These are phyloP conservation scores for Gadopsis marmoratus DNA, from an alignment of 2,797 vertebrate species.

Conservation along the genomic window DNA sequence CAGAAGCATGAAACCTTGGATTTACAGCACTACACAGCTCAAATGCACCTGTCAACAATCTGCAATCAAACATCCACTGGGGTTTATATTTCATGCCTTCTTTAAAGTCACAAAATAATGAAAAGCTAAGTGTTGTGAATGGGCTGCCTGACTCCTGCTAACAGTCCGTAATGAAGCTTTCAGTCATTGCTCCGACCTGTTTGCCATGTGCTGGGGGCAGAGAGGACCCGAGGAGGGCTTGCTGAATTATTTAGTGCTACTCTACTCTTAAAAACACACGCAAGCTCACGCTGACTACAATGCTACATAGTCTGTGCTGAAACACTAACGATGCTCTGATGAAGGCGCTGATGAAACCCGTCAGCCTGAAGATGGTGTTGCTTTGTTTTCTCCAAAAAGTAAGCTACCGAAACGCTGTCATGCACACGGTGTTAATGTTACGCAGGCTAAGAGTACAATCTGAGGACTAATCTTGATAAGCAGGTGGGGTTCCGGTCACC, in stretches of 20 bases:
- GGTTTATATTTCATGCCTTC: conserved; percentile 9
- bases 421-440: neutral
- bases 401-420: neutral
- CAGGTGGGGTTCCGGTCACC: neutral
- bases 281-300: conserved; percentile 18
- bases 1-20: neutral
- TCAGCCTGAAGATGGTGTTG: neutral
- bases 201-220: conserved; percentile 54
- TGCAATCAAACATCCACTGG: conserved; percentile 26
- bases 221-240: conserved; percentile 36
- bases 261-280: conserved; percentile 66
- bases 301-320: neutral
- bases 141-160: neutral
- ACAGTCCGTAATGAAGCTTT: conserved; percentile 23
- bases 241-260: conserved; percentile 80
- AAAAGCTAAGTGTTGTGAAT: neutral
- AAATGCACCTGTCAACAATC: conserved; percentile 16
- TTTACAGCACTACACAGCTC: neutral
- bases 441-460: neutral
- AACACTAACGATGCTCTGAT: neutral
- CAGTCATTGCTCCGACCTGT: conserved; percentile 26
- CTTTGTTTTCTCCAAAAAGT: neutral
- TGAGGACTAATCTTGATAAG: neutral
- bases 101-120: conserved; percentile 1
- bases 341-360: neutral